A percentile compares a stretch with the other conserved stretches of the same genome.
phyloP scores from a whole-genome alignment of 2,888 invertebrate species.

The Rugalucina vietnamica region DNA sequence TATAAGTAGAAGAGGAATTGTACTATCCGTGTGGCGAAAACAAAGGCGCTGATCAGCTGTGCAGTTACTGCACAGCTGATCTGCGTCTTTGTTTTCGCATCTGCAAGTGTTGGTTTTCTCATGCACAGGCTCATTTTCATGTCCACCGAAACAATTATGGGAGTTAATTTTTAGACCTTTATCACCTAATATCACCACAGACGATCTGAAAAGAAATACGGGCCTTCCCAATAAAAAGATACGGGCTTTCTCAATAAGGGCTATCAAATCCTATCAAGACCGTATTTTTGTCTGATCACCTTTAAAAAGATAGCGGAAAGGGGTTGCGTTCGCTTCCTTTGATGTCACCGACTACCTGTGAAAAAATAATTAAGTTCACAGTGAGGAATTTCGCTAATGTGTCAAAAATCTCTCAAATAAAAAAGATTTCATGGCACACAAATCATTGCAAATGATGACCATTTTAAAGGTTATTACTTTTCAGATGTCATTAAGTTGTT shows the following conservation, averaged over 20 bases:
- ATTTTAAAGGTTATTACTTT: too few relatives aligned
- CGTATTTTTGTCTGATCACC: not conserved
- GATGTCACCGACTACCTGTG: not conserved
- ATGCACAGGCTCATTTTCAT: too few relatives aligned
- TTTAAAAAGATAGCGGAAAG: not conserved
- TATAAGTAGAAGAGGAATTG: too few relatives aligned
- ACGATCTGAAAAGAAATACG: not conserved
- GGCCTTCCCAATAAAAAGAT: not conserved
- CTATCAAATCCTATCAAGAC: not conserved
- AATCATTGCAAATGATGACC: too few relatives aligned
- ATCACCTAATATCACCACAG: not conserved
- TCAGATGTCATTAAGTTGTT: too few relatives aligned
- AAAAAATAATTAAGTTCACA: not conserved
- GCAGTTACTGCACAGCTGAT: too few relatives aligned
- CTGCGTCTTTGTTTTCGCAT: too few relatives aligned
- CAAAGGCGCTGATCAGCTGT: too few relatives aligned
- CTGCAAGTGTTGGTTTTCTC: too few relatives aligned
- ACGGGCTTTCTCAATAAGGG: not conserved
- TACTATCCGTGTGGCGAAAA: too few relatives aligned
- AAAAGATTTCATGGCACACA: not conserved
- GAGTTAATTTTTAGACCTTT: not conserved
- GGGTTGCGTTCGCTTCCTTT: too few relatives aligned
- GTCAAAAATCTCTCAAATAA: not conserved
- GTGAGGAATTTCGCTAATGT: not conserved
- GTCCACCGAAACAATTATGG: not conserved